Evolutionary conservation across 2,113 vertebrate species (phyloP), one percentile per base, ranked within the genome.

Genomic region (Catharus fuscescens): DNA sequence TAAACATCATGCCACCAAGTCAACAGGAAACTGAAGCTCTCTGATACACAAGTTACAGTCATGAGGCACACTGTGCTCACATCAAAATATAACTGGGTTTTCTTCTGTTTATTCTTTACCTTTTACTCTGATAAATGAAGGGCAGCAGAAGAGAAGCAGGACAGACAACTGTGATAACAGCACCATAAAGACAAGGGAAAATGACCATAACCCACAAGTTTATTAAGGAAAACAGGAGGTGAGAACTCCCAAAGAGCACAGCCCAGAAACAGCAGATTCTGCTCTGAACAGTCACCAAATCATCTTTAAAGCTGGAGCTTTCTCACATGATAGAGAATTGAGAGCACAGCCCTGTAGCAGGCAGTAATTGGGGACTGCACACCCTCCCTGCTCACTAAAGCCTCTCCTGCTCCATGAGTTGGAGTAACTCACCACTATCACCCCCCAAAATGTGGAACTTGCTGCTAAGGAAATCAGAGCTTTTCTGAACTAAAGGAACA

Each of bases 1-100:
- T 95, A 96, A 92, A 92, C 81, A 92, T 61, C 87, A 88, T 45
- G 92, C 88, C 96, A 92, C 91, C 78, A 86, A 97, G 94, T 95
- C 96, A 96, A 97, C 78, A 95, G 97, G 92, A 96, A 97, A 83
- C 74, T 61, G 52, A 87, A 96, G 71, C 86, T 90, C 11, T 44
- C 90, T 80, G 40, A 71, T 57, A 91, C 60, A 62, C 60, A 61
- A 98, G 96, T 95, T 95, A 91, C 57, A 95, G 96, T 93, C 91
- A 56, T 15, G 72, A 80, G n/a, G 47, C 88, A 93, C 90, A 80
- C 78, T 76, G 82, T 5, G 26, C 74, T 88, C 18, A 29, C 92
- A 92, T 95, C 74, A 96, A 96, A 96, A 89, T 40, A 18, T 24
- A 94, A 86, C 83, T 80, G 31, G 3, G 29, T 56, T 95, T 96